A percentile compares a stretch with the other conserved stretches of the same genome.
phyloP scores from a whole-genome alignment of 2,888 invertebrate genomes.

The Pristionchus maxplancki region DNA sequence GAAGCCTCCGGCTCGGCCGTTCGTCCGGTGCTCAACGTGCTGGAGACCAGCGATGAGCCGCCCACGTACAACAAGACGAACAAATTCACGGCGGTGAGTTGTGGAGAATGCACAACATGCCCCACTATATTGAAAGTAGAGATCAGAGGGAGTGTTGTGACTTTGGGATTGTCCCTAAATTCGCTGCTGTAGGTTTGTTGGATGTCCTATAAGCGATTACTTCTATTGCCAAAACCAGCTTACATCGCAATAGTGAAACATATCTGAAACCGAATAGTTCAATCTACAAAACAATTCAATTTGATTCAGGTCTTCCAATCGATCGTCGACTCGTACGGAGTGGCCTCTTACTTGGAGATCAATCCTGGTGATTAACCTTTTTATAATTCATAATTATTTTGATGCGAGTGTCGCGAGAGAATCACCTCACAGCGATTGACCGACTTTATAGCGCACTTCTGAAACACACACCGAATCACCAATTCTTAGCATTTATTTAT shows the following conservation, averaged over 20 bases:
- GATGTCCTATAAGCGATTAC: too few relatives aligned
- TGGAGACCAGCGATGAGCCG: slow-evolving; percentile 91
- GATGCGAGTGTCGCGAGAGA: neutral
- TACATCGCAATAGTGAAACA: too few relatives aligned
- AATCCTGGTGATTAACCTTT: slow-evolving; percentile 86
- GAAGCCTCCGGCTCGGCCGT: slow-evolving; percentile 88
- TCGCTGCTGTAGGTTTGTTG: too few relatives aligned
- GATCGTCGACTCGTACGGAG: slow-evolving; percentile 95
- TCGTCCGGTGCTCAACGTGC: slow-evolving; percentile 94
- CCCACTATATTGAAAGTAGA: too few relatives aligned
- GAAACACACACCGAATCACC: neutral
- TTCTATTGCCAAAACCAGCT: too few relatives aligned
- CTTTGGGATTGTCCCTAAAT: too few relatives aligned
- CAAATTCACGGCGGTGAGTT: slow-evolving; percentile 87
- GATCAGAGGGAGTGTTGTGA: too few relatives aligned
- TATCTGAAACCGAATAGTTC: too few relatives aligned
- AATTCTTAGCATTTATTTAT: neutral
- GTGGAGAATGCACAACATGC: too few relatives aligned
- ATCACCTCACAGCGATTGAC: neutral
- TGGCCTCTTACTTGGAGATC: slow-evolving; percentile 95
- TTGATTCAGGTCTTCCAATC: slow-evolving; percentile 80
- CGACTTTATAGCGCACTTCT: neutral
- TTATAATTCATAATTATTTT: neutral
- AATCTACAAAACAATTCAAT: too few relatives aligned
- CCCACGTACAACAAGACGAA: slow-evolving; percentile 97